Evolutionary conservation across 23 tunicate genomes (phyloP), one percentile per base, ranked within the genome.

Genomic region (Trididemnum clinides): DNA sequence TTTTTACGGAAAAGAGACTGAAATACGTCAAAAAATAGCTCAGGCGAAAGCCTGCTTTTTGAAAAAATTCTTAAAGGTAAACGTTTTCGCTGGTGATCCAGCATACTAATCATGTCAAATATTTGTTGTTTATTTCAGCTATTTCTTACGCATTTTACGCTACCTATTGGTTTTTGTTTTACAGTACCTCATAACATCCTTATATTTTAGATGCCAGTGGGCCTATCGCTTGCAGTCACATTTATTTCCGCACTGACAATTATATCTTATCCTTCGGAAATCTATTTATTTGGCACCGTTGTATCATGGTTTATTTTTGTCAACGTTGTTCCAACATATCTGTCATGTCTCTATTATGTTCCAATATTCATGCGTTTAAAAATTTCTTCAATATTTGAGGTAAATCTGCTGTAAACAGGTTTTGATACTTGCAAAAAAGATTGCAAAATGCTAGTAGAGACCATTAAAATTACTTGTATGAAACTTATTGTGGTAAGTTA

Each of bases 181-280:
- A 7, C 12, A 7, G n/a, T n/a, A n/a, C n/a, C n/a, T n/a, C 57
- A 12, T 49, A 49, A 49, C 12, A 12, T 7, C 72, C 27, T 64
- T 18, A 18, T n/a, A n/a, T 19, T 79, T 36, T 1, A 88, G 91
- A 22, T 88, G 33, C 64, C 91, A 22, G 91, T 88, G 21, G 91
- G 86, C 1, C 82, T 88, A 22, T 88, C 91, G n/a, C 81, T 88
- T 51, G 57, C 91, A 34, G 91, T 88, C 0, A 80, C 91, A 21
- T 88, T 80, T 37, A 81, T 88, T 15, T 88, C 91, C 4, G 91
- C 91, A 1, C 35, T 88, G 5, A 69, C 91, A 5, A 58, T 88
- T 39, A 77, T 88, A 28, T 81, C 88, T 23, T 88, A 50, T 30
- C 91, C 91, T 1, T 51, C 86, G 34, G 91, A 88, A 57, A 35